Base-by-base conservation (phyloP, 1,140 invertebrate genomes). In the Bombus sibiricus region DNA sequence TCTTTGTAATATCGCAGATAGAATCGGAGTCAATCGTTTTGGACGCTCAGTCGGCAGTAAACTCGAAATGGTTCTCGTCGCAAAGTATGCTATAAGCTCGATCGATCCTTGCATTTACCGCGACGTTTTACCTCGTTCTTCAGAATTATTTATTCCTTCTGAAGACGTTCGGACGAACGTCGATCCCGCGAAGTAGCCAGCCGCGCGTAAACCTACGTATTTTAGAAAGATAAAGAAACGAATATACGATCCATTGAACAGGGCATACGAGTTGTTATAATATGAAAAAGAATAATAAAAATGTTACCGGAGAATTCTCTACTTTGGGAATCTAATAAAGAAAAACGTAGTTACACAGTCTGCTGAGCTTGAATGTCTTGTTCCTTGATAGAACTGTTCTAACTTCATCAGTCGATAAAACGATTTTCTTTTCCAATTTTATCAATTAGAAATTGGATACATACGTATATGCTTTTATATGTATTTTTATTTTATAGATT, bases 1-100 rank as follows among this genome's bases (percentile, higher is more conserved):
- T 62, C 39, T 68, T 81, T 88, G 77, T 88, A 88, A 88, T 77
- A 88, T 88, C 64, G 25, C 66, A 57, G 85, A 86, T 80, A 69
- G 75, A 87, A 73, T 88, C 57, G 72, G 13, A 66, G 64, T 78
- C 25, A 39, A 83, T 57, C 85, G 62, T 79, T 39, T 74, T 47
- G 41, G 57, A 75, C 53, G 76, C 34, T 87, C 69, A 37, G 57
- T 59, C 64, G 59, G 37, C 76, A 72, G 79, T 89, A 89, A 89
- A 89, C 53, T 62, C 69, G 39, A 69, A 86, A 88, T 82, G 69
- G 68, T 28, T 81, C 81, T 64, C 68, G 83, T 89, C 78, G 28
- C 82, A 85, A 89, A 88, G 72, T 78, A 82, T 62, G 62, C 68
- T 71, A 78, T 82, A 88, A 89, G 83, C 43, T 78, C 59, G 74